phyloP scores from a whole-genome alignment of 2,888 invertebrate genomes.

The Lampropteryx suffumata region DNA sequence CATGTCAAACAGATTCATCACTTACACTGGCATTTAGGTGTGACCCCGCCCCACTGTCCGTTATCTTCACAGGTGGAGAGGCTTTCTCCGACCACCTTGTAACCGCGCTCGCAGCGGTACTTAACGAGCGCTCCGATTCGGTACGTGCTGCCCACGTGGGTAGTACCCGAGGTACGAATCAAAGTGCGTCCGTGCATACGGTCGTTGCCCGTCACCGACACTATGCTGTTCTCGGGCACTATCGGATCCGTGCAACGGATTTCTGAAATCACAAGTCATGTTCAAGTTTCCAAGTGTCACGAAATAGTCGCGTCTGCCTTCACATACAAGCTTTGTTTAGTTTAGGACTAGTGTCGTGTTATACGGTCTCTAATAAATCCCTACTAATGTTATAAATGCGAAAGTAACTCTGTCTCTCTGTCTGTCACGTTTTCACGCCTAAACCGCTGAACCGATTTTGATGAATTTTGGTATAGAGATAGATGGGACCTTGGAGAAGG shows the following conservation, averaged over 20 bases:
- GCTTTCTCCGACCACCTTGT: constrained; percentile 93
- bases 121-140: constrained; percentile 93
- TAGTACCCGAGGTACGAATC: constrained; percentile 87
- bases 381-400: too few species aligned
- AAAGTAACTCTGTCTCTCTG: too few species aligned
- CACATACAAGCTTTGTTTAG: too few species aligned
- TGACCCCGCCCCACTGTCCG: constrained; percentile 92
- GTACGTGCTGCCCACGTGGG: constrained; percentile 89
- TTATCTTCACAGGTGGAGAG: constrained; percentile 93
- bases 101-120: constrained; percentile 94
- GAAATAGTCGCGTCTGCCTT: too few species aligned
- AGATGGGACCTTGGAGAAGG: too few species aligned
- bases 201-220: constrained; percentile 95
- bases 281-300: too few species aligned
- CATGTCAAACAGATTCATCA: too few species aligned
- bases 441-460: too few species aligned
- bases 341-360: too few species aligned
- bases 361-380: too few species aligned
- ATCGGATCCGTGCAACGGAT: constrained; percentile 93
- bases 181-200: constrained; percentile 93
- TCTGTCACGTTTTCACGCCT: too few species aligned
- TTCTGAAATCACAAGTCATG: constrained; percentile 82
- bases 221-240: constrained; percentile 91
- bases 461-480: too few species aligned
- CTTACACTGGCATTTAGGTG: constrained; percentile 93